These are phyloP conservation scores for Eurytoma adleriae DNA, from an alignment of 2,888 invertebrate species.

Conservation along the genomic window DNA sequence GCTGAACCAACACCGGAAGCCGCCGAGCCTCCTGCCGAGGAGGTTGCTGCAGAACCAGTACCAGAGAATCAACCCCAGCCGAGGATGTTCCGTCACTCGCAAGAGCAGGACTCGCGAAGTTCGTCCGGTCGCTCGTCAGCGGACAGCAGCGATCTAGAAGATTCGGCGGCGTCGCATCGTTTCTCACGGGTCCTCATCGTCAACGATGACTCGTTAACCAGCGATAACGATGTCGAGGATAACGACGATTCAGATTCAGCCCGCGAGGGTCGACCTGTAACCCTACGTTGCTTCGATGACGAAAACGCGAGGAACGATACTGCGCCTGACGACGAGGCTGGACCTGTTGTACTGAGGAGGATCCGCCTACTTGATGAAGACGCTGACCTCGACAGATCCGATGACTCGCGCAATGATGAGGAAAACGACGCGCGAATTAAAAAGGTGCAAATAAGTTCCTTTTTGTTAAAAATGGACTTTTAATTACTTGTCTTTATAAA, in stretches of 20 bases:
- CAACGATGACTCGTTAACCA: slow-evolving; percentile 72
- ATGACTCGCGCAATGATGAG: slow-evolving; percentile 9
- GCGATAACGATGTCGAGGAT: slow-evolving; percentile 72
- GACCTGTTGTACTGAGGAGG: slow-evolving; percentile 68
- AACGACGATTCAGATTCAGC: slow-evolving; percentile 69
- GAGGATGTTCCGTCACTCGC: slow-evolving; percentile 67
- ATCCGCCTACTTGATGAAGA: slow-evolving; percentile 69
- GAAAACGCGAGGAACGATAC: too few relatives aligned
- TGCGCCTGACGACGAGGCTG: slow-evolving; percentile 59
- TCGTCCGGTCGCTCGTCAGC: slow-evolving; percentile 74
- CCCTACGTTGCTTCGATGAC: slow-evolving; percentile 60
- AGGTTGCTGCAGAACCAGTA: slow-evolving; percentile 28
- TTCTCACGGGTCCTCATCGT: slow-evolving; percentile 75
- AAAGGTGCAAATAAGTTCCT: too few relatives aligned
- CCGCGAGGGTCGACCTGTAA: slow-evolving; percentile 65
- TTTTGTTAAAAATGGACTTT: too few relatives aligned
- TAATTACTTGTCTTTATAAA: too few relatives aligned
- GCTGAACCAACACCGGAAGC: slow-evolving; percentile 1
- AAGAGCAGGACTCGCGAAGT: slow-evolving; percentile 69
- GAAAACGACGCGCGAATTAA: slow-evolving; percentile 9
- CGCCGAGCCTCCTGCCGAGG: background rate
- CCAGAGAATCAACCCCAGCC: slow-evolving; percentile 19
- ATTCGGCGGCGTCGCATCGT: slow-evolving; percentile 66
- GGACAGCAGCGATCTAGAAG: slow-evolving; percentile 73
- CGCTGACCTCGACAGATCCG: slow-evolving; percentile 40